phyloP scores from a whole-genome alignment of 1,140 invertebrate genomes.

The Elysia chlorotica region DNA sequence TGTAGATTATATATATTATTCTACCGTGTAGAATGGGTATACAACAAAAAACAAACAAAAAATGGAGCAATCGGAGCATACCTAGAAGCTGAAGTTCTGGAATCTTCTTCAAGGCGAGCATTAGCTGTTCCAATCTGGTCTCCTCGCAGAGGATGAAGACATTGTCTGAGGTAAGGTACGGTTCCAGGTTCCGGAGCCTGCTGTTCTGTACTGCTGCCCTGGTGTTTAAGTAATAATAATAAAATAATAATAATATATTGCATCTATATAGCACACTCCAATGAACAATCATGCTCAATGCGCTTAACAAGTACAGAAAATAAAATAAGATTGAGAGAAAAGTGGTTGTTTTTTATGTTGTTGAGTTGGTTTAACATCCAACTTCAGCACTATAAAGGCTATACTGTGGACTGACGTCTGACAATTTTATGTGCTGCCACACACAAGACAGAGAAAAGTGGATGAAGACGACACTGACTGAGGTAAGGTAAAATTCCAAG shows the following conservation, averaged over 20 bases:
- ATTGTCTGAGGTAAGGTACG: conserved; percentile 21
- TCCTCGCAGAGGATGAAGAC: conserved; percentile 22
- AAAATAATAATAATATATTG: not conserved
- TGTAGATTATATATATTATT: too few relatives aligned
- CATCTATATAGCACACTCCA: not conserved
- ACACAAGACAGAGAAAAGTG: too few relatives aligned
- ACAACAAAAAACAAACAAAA: too few relatives aligned
- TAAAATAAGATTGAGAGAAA: not conserved
- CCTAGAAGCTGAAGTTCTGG: conserved; percentile 29
- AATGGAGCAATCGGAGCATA: too few relatives aligned
- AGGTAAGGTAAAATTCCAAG: too few relatives aligned
- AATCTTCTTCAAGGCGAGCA: conserved; percentile 19
- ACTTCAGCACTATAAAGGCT: not conserved
- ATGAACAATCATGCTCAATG: not conserved
- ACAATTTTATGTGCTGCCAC: too few relatives aligned
- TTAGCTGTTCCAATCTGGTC: conserved; percentile 12
- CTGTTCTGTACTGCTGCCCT: conserved; percentile 23
- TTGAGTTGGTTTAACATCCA: not conserved
- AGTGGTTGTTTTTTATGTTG: too few relatives aligned
- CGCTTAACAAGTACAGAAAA: not conserved
- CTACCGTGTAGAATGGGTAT: too few relatives aligned
- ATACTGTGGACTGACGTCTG: too few relatives aligned
- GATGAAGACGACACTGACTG: too few relatives aligned
- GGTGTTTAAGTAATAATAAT: too few relatives aligned
- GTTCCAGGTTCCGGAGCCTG: conserved; percentile 18